These are phyloP conservation scores for Bolinopsis microptera DNA, from an alignment of 37 sponge, comb jelly and placozoan genomes.

Conservation along the genomic window DNA sequence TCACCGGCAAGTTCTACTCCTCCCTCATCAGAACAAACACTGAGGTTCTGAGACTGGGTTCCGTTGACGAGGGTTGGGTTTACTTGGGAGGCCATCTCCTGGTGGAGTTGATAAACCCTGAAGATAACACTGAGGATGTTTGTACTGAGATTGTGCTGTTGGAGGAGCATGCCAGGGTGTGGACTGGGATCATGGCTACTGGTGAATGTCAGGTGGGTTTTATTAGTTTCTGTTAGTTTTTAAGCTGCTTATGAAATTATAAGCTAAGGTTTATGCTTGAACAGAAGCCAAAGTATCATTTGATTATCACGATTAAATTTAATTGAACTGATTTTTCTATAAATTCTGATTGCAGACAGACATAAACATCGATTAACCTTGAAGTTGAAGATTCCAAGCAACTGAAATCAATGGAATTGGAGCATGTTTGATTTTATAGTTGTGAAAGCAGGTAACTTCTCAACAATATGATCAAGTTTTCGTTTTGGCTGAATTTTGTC, in stretches of 20 bases:
- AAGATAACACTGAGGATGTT: background rate
- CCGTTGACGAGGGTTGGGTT: slow-evolving; percentile 50
- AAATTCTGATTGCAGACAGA: background rate
- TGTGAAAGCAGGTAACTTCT: background rate
- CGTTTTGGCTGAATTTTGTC: no score
- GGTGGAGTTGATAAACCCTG: slow-evolving; percentile 25
- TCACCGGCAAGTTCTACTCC: slow-evolving; percentile 30
- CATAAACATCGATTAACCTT: background rate
- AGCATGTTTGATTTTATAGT: background rate
- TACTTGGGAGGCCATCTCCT: slow-evolving; percentile 13
- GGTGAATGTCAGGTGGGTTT: background rate
- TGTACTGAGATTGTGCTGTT: slow-evolving; percentile 57
- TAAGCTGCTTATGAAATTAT: background rate
- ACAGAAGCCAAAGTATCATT: no score
- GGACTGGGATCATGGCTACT: slow-evolving; percentile 9
- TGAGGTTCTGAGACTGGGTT: slow-evolving; percentile 15
- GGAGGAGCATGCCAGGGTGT: slow-evolving; percentile 13
- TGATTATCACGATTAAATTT: no score
- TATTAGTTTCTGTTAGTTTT: background rate
- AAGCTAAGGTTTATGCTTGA: background rate
- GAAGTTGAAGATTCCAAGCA: background rate
- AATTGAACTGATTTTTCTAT: background rate
- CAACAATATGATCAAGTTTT: no score
- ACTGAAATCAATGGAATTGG: background rate
- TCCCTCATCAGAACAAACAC: background rate